These are phyloP conservation scores for Ornithoptera priamus DNA, from an alignment of 2,888 invertebrate genomes.

Conservation along the genomic window DNA sequence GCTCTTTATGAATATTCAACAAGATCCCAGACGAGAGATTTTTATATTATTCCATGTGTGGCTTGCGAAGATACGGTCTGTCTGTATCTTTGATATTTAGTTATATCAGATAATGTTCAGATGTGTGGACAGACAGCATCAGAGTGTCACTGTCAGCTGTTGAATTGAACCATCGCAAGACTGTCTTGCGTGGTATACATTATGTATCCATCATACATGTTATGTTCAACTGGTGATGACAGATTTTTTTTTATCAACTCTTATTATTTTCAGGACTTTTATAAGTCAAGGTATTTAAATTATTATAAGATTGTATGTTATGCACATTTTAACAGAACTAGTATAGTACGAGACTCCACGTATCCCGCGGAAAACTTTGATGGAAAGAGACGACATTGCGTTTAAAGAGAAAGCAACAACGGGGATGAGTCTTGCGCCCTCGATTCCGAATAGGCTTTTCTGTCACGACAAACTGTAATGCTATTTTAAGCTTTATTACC, in stretches of 20 bases:
- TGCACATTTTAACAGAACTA: conserved; percentile 8
- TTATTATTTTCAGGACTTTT: background rate
- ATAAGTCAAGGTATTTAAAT: conserved; percentile 4
- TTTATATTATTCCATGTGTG: conserved; percentile 74
- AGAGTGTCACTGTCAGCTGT: too few species aligned
- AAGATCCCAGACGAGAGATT: conserved; percentile 61
- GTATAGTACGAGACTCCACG: conserved; percentile 42
- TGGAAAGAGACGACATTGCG: conserved; percentile 74
- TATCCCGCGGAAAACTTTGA: conserved; percentile 67
- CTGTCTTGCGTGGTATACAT: too few species aligned
- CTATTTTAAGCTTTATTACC: conserved; percentile 31
- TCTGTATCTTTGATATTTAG: background rate
- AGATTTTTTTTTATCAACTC: too few species aligned
- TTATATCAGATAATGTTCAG: background rate
- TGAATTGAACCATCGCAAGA: too few species aligned
- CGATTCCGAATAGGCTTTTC: conserved; percentile 42
- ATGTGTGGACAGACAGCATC: too few species aligned
- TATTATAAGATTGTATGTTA: background rate
- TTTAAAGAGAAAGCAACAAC: conserved; percentile 66
- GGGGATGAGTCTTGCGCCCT: conserved; percentile 63
- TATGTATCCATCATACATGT: too few species aligned
- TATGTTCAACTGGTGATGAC: too few species aligned
- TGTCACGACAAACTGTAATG: conserved; percentile 18
- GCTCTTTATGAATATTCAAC: conserved; percentile 79
- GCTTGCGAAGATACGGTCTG: conserved; percentile 44